Percentiles rank a stretch among this genome's conserved stretches.
Conservation (phyloP, 2,113 vertebrate species). For the Hemiscyllium ocellatum region DNA sequence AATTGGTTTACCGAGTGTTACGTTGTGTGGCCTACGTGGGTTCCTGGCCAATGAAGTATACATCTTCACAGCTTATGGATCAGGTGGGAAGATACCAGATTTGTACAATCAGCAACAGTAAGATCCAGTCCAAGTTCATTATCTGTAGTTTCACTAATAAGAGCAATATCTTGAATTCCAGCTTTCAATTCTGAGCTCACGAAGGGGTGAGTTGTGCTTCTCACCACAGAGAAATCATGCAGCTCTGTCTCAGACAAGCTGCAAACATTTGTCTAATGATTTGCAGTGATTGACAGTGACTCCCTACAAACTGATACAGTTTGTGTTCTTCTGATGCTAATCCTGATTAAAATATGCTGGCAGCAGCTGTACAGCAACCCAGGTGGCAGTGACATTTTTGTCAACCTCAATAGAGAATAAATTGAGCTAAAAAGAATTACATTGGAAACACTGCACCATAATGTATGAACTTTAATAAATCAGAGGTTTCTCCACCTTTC, state of each 20-base stretch:
- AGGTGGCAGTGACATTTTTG: neutral
- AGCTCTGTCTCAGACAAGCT: neutral
- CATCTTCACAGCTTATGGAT: neutral
- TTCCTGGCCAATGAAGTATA: neutral
- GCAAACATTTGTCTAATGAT: neutral
- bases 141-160: neutral
- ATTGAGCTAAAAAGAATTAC: neutral
- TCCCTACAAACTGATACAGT: neutral
- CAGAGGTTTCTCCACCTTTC: neutral
- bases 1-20: neutral
- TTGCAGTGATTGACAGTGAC: neutral
- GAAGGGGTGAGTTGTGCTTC: neutral
- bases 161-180: neutral
- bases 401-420: neutral
- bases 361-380: neutral
- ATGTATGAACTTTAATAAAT: neutral
- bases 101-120: neutral
- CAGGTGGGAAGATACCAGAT: neutral
- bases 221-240: neutral
- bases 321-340: neutral
- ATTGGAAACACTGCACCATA: neutral
- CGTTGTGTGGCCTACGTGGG: neutral
- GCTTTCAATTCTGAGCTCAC: neutral
- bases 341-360: neutral
- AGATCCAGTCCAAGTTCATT: neutral